Percentiles rank a stretch among this genome's conserved stretches.
These are phyloP conservation scores for Pristionchus exspectatus DNA, from an alignment of 2,888 invertebrate species.

Conservation along the genomic window DNA sequence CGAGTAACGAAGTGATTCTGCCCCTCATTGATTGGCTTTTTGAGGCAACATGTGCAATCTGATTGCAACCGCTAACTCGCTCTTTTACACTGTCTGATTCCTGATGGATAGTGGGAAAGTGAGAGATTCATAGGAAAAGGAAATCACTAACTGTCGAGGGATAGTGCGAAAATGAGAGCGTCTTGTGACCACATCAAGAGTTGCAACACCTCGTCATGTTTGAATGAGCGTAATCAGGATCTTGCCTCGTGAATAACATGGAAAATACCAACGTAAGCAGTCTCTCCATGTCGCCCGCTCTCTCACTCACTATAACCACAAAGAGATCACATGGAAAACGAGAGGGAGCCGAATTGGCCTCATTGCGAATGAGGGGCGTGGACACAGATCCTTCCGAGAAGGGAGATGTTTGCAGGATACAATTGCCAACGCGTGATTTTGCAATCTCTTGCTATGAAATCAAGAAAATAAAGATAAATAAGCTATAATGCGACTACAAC, in stretches of 20 bases:
- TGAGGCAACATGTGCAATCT: not conserved
- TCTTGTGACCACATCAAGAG: not conserved
- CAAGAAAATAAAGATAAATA: not conserved
- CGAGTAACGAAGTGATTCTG: too few species aligned
- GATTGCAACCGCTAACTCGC: not conserved
- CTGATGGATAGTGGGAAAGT: not conserved
- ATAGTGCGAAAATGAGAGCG: not conserved
- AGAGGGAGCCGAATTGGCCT: not conserved
- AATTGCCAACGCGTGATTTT: not conserved
- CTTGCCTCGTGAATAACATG: not conserved
- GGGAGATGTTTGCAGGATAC: not conserved
- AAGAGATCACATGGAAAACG: not conserved
- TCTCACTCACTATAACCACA: not conserved
- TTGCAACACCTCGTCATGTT: constrained; percentile 2
- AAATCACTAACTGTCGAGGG: not conserved
- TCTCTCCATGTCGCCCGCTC: not conserved
- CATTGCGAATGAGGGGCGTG: not conserved
- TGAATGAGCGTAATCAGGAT: constrained; percentile 19
- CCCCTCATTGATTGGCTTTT: too few species aligned
- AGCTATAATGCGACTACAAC: too few species aligned
- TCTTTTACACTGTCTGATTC: not conserved
- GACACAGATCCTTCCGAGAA: not conserved
- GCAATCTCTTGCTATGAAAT: not conserved
- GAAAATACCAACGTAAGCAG: not conserved
- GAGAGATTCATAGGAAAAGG: not conserved